These are phyloP conservation scores for Oxyteleia sp. DNA, from an alignment of 2,888 invertebrate genomes.

Conservation along the genomic window DNA sequence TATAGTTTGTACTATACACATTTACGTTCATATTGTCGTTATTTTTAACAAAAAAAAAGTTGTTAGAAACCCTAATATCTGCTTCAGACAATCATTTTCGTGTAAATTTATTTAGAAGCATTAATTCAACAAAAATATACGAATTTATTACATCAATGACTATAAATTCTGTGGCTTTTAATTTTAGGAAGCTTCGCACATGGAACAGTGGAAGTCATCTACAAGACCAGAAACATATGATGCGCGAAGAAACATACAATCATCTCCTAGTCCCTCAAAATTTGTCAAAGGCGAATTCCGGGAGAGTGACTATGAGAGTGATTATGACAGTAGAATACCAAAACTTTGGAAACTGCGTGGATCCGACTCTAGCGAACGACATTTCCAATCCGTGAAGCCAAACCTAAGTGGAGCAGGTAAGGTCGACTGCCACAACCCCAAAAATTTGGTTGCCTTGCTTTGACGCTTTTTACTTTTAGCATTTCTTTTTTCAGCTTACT, in stretches of 20 bases:
- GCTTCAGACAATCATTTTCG: background rate
- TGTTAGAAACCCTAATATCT: too few species aligned
- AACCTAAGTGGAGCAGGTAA: conserved; percentile 75
- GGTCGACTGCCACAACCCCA: conserved; percentile 1
- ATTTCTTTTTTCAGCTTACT: conserved; percentile 83
- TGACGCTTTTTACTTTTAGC: conserved; percentile 75
- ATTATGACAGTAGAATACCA: conserved; percentile 90
- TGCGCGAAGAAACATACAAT: conserved; percentile 87
- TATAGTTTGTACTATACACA: too few species aligned
- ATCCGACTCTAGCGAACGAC: conserved; percentile 88
- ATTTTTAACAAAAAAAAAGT: too few species aligned
- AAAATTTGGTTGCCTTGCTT: conserved; percentile 45
- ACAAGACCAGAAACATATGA: conserved; percentile 85
- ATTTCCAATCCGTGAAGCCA: conserved; percentile 90
- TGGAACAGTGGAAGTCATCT: conserved; percentile 78
- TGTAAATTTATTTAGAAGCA: background rate
- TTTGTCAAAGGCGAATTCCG: conserved; percentile 90
- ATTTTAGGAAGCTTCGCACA: conserved; percentile 88
- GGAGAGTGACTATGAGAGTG: conserved; percentile 92
- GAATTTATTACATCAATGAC: conserved; percentile 9
- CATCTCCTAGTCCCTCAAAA: conserved; percentile 90
- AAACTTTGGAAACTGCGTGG: conserved; percentile 89
- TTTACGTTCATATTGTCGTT: too few species aligned
- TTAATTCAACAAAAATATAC: background rate
- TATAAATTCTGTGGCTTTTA: too few species aligned